Percentiles rank a stretch among this genome's conserved stretches.
Conservation (phyloP, 2,113 vertebrate genomes). For the Coryphaenoides rupestris region DNA sequence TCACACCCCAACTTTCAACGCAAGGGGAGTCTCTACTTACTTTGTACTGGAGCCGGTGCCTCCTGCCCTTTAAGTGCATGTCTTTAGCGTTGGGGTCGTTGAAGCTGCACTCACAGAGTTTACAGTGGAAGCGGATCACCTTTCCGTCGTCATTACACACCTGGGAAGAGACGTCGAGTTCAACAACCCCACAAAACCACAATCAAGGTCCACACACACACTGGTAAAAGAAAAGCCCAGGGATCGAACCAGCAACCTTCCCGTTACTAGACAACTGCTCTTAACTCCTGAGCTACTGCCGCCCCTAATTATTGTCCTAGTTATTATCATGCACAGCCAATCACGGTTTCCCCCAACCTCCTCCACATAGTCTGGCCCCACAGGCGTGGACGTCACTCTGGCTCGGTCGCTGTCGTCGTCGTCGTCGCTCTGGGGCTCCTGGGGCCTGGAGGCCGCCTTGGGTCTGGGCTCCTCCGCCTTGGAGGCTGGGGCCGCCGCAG, state of each 20-base stretch:
- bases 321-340: not conserved
- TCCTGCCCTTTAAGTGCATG: constrained; percentile 79
- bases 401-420: constrained; percentile 48
- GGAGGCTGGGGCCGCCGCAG: not conserved
- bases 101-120: constrained; percentile 79
- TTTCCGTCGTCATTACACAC: constrained; percentile 72
- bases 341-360: constrained; percentile 58
- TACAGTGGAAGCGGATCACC: constrained; percentile 73
- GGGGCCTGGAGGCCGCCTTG: constrained; percentile 19
- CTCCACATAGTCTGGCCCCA: constrained; percentile 73
- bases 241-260: too few relatives aligned
- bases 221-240: not conserved
- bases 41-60: constrained; percentile 82
- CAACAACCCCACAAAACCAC: not conserved
- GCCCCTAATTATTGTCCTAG: too few relatives aligned
- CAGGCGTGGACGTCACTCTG: constrained; percentile 67
- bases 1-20: too few relatives aligned
- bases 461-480: constrained; percentile 53
- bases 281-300: too few relatives aligned
- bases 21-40: constrained; percentile 45
- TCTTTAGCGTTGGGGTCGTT: constrained; percentile 79
- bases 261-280: too few relatives aligned
- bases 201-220: not conserved
- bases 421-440: constrained; percentile 49
- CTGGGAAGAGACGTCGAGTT: constrained; percentile 32